phyloP scores from a whole-genome alignment of 2,888 invertebrate species.

The Abrostola triplasia region DNA sequence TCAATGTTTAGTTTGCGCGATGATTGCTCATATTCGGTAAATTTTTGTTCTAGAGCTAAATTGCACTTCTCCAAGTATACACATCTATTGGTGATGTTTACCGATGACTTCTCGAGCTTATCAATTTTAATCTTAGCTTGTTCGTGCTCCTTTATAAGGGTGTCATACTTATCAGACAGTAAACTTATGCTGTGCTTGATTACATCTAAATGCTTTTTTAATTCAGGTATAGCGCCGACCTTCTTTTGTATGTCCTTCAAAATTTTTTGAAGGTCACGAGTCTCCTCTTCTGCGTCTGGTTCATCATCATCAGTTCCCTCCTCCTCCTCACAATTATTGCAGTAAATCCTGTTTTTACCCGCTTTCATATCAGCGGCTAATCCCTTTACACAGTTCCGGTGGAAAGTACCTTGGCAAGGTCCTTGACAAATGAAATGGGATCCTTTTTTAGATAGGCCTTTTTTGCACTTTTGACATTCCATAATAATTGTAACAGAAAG shows the following conservation, averaged over 20 bases:
- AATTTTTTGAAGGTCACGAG: conserved; percentile 24
- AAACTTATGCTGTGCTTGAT: conserved; percentile 19
- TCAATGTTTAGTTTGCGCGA: conserved; percentile 14
- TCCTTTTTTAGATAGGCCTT: conserved; percentile 5
- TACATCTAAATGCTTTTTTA: conserved; percentile 25
- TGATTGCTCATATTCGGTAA: conserved; percentile 13
- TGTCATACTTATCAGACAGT: conserved; percentile 22
- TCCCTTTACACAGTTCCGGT: conserved; percentile 1
- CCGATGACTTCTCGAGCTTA: conserved; percentile 18
- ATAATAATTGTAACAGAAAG: background rate
- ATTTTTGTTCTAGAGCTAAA: conserved; percentile 27
- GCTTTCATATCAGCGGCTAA: conserved; percentile 9
- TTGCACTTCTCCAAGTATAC: conserved; percentile 31
- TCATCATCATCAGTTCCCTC: conserved; percentile 6
- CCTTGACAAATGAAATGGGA: conserved; percentile 3
- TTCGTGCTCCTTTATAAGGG: conserved; percentile 3
- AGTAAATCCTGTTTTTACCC: conserved; percentile 7
- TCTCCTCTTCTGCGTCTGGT: conserved; percentile 3
- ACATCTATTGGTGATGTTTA: conserved; percentile 25
- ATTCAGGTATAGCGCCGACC: conserved; percentile 20
- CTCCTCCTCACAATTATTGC: conserved; percentile 37
- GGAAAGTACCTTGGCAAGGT: conserved; percentile 5
- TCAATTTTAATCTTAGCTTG: conserved; percentile 5
- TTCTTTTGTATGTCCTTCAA: conserved; percentile 6
- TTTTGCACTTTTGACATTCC: conserved; percentile 9